A percentile compares a stretch with the other conserved stretches of the same genome.
These are phyloP conservation scores for Phyllotreta striolata DNA, from an alignment of 2,888 invertebrate species.

Conservation along the genomic window DNA sequence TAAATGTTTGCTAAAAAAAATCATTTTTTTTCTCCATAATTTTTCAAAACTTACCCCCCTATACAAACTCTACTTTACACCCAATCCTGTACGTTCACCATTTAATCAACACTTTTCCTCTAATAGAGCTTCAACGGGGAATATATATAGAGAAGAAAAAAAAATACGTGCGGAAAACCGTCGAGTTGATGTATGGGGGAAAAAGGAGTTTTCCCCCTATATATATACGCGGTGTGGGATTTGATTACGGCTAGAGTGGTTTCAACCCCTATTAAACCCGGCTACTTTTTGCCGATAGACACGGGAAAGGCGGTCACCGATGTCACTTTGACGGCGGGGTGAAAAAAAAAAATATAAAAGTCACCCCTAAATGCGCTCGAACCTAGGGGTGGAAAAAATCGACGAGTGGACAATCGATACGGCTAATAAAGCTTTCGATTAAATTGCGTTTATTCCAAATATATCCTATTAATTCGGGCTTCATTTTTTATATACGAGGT, in stretches of 20 bases:
- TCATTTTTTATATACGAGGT: no score
- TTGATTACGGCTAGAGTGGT: slow-evolving; percentile 63
- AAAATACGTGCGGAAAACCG: slow-evolving; percentile 53
- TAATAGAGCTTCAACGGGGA: neutral
- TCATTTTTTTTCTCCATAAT: no score
- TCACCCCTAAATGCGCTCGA: slow-evolving; percentile 44
- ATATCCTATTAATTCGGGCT: no score
- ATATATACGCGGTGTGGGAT: slow-evolving; percentile 49
- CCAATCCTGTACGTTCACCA: slow-evolving; percentile 4
- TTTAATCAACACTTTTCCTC: slow-evolving; percentile 34
- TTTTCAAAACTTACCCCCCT: neutral
- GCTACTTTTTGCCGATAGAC: slow-evolving; percentile 62
- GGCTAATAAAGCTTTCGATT: neutral
- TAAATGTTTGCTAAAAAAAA: no score
- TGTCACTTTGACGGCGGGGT: slow-evolving; percentile 56
- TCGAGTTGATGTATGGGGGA: slow-evolving; percentile 55
- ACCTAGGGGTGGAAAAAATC: neutral
- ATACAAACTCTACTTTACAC: slow-evolving; percentile 10
- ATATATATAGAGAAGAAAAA: no score
- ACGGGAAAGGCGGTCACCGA: slow-evolving; percentile 67
- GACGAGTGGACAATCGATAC: slow-evolving; percentile 3
- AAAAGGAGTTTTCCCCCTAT: slow-evolving; percentile 38
- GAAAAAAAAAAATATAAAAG: slow-evolving; percentile 54
- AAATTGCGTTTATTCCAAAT: no score
- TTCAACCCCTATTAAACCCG: slow-evolving; percentile 62